Conservation (phyloP, 2,888 invertebrate species). For the Acanthosepion esculentum region DNA sequence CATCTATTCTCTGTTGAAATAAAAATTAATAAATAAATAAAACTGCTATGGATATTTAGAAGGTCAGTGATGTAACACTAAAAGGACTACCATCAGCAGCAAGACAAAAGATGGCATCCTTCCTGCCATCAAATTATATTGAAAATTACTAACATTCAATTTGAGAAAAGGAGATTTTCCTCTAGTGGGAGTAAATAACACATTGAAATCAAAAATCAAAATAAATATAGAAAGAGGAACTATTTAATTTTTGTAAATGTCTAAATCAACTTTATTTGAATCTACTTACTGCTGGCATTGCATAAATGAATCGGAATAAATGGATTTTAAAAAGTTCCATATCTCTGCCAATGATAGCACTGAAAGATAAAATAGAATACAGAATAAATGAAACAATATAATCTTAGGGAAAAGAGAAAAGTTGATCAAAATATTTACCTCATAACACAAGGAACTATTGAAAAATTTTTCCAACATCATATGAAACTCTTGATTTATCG, state of each 20-base stretch:
- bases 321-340: slow-evolving; percentile 83
- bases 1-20: too few relatives aligned
- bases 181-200: not conserved
- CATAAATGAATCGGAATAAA: slow-evolving; percentile 85
- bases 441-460: not conserved
- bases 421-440: not conserved
- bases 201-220: not conserved
- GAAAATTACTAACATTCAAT: too few relatives aligned
- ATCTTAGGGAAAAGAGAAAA: too few relatives aligned
- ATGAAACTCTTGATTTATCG: not conserved
- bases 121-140: too few relatives aligned
- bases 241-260: not conserved
- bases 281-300: slow-evolving; percentile 87
- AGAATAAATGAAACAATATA: not conserved
- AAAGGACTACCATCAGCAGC: too few relatives aligned
- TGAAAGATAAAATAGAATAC: slow-evolving; percentile 76
- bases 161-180: too few relatives aligned
- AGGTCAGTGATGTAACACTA: too few relatives aligned
- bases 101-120: too few relatives aligned
- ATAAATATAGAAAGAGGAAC: not conserved
- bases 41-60: too few relatives aligned
- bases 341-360: slow-evolving; percentile 93
- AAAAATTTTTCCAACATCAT: not conserved
- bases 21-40: too few relatives aligned
- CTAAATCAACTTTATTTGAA: not conserved